Conservation (phyloP, 2,888 invertebrate species). For the Cylloceria caligata region DNA sequence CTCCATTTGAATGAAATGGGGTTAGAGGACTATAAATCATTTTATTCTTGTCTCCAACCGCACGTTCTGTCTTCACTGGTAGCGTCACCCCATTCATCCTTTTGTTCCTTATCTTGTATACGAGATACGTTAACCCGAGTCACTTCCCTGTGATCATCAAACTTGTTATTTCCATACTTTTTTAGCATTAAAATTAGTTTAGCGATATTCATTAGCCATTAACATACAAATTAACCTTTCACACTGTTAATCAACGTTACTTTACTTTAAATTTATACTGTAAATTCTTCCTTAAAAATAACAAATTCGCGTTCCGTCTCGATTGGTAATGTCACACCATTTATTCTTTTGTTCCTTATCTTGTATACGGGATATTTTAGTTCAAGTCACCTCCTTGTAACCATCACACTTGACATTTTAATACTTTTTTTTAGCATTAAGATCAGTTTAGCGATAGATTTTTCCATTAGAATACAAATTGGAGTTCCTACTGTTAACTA, state of each 20-base stretch:
- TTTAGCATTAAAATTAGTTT: too few relatives aligned
- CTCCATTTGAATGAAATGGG: conserved; percentile 9
- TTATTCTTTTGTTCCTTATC: conserved; percentile 1
- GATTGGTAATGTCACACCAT: conserved; percentile 8
- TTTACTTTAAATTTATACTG: neutral
- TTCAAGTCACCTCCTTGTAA: neutral
- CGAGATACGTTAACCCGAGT: neutral
- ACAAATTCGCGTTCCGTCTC: neutral
- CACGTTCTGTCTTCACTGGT: conserved; percentile 15
- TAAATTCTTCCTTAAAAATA: neutral
- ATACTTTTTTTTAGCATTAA: too few relatives aligned
- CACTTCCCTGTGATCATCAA: neutral
- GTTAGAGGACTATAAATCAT: conserved; percentile 28
- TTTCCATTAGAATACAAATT: too few relatives aligned
- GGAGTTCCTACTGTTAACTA: too few relatives aligned
- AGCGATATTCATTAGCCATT: too few relatives aligned
- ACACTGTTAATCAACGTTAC: too few relatives aligned
- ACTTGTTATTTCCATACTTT: too few relatives aligned
- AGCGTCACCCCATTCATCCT: conserved; percentile 21
- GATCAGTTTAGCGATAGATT: too few relatives aligned
- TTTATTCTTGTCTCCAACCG: neutral
- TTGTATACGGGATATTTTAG: neutral
- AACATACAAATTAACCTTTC: too few relatives aligned
- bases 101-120: neutral
- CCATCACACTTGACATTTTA: too few relatives aligned